These are phyloP conservation scores for Tinea trinotella DNA, from an alignment of 2,888 invertebrate genomes.

Conservation along the genomic window DNA sequence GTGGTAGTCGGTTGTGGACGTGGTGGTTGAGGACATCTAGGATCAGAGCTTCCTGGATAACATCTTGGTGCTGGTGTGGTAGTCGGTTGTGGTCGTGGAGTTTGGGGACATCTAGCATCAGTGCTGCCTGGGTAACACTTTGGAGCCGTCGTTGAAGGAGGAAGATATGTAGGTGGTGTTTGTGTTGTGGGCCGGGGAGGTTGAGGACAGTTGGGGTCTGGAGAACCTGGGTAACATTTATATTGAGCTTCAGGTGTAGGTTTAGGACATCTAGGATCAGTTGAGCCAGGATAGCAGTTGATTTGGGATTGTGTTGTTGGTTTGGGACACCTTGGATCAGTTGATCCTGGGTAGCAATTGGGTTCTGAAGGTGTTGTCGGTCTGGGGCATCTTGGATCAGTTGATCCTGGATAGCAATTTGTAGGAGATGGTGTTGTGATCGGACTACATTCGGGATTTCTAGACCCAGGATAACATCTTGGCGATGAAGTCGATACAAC, in stretches of 20 bases:
- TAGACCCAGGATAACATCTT: conserved; percentile 31
- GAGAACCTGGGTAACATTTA: conserved; percentile 30
- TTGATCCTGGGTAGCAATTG: conserved; percentile 39
- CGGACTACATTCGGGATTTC: conserved; percentile 32
- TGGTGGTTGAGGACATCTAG: no score
- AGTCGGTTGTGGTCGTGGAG: no score
- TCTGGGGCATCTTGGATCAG: conserved; percentile 34
- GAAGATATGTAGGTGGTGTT: no score
- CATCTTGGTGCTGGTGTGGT: no score
- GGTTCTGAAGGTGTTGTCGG: conserved; percentile 33
- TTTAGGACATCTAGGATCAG: conserved; percentile 34
- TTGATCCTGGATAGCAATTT: conserved; percentile 34
- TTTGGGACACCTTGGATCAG: conserved; percentile 35
- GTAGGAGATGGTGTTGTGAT: conserved; percentile 30
- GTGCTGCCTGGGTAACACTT: no score
- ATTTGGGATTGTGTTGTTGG: conserved; percentile 28
- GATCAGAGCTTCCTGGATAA: no score
- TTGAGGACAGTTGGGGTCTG: no score
- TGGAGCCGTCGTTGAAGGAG: no score
- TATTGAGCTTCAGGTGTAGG: conserved; percentile 29
- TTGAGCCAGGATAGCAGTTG: conserved; percentile 34
- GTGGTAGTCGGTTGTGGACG: no score
- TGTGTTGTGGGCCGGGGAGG: no score
- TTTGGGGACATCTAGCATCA: no score
- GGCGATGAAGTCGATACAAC: conserved; percentile 36